Evolutionary conservation across 2,797 vertebrate species (phyloP).

Genomic region (Xenopus petersii): DNA sequence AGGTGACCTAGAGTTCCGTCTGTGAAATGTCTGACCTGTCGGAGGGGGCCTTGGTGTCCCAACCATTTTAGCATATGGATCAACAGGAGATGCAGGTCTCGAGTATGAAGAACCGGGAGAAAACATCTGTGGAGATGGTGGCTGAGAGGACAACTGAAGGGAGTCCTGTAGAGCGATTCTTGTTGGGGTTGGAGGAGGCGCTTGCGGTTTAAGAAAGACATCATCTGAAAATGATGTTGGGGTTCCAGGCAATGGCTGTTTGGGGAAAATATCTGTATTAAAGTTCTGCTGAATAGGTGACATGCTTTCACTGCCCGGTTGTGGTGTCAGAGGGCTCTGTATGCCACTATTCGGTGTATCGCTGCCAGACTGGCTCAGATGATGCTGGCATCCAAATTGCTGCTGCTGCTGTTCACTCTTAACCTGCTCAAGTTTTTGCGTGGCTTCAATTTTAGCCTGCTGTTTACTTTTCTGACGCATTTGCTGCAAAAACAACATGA

Average conservation of each 20-base stretch:
- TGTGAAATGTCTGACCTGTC: constrained; percentile 70
- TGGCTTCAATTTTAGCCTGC: constrained; percentile 98
- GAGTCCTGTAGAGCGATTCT: constrained; percentile 64
- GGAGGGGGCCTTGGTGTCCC: constrained; percentile 90
- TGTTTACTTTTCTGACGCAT: constrained; percentile 99
- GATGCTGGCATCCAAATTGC: constrained; percentile 66
- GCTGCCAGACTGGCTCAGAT: constrained; percentile 71
- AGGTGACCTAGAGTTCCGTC: constrained; percentile 68
- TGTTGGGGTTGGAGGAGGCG: constrained; percentile 74
- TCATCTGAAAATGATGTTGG: constrained; percentile 79
- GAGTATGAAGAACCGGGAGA: constrained; percentile 82
- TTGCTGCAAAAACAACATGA: constrained; percentile 76
- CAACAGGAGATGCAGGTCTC: constrained; percentile 88
- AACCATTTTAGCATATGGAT: constrained; percentile 98
- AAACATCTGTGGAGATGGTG: constrained; percentile 86
- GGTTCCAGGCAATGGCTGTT: constrained; percentile 75
- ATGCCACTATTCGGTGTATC: constrained; percentile 82
- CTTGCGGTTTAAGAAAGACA: constrained; percentile 92
- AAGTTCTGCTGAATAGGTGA: constrained; percentile 85
- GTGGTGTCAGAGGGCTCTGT: constrained; percentile 83
- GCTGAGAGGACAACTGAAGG: constrained; percentile 71
- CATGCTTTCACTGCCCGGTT: constrained; percentile 79
- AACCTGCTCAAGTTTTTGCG: constrained; percentile 95
- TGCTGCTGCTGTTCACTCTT: constrained; percentile 82
- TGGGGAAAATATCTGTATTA: constrained; percentile 82